Conservation (phyloP, 2,888 invertebrate species). For the Sinopyrophorus schimmeli region DNA sequence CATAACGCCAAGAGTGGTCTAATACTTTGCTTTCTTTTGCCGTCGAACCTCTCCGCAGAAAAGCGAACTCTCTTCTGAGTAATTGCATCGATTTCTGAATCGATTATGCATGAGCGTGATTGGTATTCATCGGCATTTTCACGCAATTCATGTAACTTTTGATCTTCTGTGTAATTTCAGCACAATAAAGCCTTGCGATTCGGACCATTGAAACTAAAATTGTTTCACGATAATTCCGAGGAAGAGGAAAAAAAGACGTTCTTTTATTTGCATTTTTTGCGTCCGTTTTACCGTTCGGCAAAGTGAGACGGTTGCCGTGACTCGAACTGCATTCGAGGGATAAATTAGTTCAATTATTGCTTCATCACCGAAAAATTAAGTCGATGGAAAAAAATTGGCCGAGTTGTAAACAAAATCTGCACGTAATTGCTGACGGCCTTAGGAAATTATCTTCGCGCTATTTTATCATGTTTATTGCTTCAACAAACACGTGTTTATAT, state of each 20-base stretch:
- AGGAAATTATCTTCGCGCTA: no score
- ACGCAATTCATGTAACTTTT: slow-evolving; percentile 25
- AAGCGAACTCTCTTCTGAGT: slow-evolving; percentile 13
- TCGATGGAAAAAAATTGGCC: no score
- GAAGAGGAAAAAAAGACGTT: not conserved
- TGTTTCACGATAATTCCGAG: slow-evolving; percentile 5
- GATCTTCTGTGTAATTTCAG: slow-evolving; percentile 24
- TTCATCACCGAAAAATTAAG: no score
- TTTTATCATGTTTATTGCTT: no score
- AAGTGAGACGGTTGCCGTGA: no score
- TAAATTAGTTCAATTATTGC: no score
- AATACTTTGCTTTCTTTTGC: slow-evolving; percentile 21
- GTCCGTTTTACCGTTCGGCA: not conserved
- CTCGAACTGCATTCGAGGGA: no score
- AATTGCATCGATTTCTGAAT: slow-evolving; percentile 29
- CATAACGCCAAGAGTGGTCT: slow-evolving; percentile 36
- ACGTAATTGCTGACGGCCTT: no score
- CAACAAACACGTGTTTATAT: no score
- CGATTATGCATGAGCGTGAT: slow-evolving; percentile 31
- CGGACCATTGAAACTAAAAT: slow-evolving; percentile 18
- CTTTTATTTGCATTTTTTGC: not conserved
- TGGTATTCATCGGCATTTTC: slow-evolving; percentile 27
- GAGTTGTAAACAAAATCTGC: no score
- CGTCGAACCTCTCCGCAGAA: slow-evolving; percentile 10
- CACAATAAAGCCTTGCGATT: slow-evolving; percentile 17